These are phyloP conservation scores for Lepidostoma basale DNA, from an alignment of 1,140 invertebrate genomes.

Conservation along the genomic window DNA sequence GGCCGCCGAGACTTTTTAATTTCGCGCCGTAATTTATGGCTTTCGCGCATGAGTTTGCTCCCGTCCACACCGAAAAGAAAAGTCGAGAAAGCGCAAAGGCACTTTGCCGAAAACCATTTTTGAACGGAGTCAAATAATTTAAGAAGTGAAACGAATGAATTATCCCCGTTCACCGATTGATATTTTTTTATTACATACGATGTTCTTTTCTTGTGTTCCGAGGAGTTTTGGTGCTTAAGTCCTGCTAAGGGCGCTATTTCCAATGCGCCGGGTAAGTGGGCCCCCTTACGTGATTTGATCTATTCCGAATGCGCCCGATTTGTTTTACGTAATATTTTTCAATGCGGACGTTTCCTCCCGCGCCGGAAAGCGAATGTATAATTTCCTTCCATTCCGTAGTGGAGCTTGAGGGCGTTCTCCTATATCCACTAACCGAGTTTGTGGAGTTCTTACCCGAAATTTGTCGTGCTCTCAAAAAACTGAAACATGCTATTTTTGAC, in stretches of 20 bases:
- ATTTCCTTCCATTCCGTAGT: conserved; percentile 14
- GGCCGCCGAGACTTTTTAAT: conserved; percentile 44
- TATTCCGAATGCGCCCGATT: conserved; percentile 39
- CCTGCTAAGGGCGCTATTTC: background rate
- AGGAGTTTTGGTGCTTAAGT: background rate
- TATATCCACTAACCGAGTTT: conserved; percentile 19
- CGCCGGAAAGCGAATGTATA: conserved; percentile 15
- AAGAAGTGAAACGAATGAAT: background rate
- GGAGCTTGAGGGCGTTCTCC: background rate
- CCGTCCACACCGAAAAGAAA: background rate
- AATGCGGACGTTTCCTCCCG: conserved; percentile 15
- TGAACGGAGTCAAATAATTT: too few relatives aligned
- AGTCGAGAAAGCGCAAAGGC: background rate
- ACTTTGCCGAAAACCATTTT: background rate
- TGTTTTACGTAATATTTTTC: conserved; percentile 33
- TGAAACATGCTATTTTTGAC: conserved; percentile 8
- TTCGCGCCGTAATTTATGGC: conserved; percentile 42
- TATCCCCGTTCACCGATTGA: background rate
- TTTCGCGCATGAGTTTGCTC: conserved; percentile 28
- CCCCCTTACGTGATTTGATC: conserved; percentile 38
- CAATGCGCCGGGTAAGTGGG: conserved; percentile 28
- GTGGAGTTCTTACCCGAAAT: background rate
- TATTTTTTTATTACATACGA: too few relatives aligned
- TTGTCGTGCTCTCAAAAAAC: conserved; percentile 2
- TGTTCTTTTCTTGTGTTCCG: background rate